A percentile compares a stretch with the other conserved stretches of the same genome.
These are phyloP conservation scores for Notiomystis cincta DNA, from an alignment of 2,113 vertebrate species.

Conservation along the genomic window DNA sequence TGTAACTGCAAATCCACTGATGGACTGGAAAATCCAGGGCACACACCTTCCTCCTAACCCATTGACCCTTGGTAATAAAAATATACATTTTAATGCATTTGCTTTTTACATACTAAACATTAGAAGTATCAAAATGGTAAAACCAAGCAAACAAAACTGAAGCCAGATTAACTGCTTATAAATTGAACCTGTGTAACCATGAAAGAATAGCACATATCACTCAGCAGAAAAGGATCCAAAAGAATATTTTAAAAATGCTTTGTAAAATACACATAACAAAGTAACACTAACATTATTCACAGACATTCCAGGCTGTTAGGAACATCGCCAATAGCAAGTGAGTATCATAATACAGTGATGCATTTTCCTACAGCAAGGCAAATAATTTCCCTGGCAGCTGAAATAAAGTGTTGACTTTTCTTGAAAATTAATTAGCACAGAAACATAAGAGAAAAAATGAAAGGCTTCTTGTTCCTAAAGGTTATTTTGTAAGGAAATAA, in stretches of 20 bases:
- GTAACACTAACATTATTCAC: slow-evolving; percentile 35
- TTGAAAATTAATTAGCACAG: slow-evolving; percentile 56
- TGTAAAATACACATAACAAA: slow-evolving; percentile 30
- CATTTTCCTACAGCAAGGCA: background rate
- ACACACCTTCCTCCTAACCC: background rate
- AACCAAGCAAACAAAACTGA: background rate
- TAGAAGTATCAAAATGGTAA: background rate
- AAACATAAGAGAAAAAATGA: slow-evolving; percentile 42
- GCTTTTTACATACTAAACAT: background rate
- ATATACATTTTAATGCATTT: background rate
- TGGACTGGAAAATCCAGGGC: background rate
- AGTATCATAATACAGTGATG: background rate
- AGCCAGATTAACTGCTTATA: background rate
- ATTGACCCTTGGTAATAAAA: background rate
- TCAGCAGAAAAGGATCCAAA: background rate
- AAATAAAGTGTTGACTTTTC: slow-evolving; percentile 46
- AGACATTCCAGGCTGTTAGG: background rate
- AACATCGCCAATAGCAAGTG: background rate
- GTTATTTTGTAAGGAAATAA: slow-evolving; percentile 45
- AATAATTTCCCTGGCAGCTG: background rate
- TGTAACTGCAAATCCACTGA: background rate
- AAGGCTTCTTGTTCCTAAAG: slow-evolving; percentile 57
- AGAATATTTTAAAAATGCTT: background rate
- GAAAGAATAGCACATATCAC: background rate
- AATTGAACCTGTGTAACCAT: background rate